These are phyloP conservation scores for Hoplias malabaricus DNA, from an alignment of 2,113 vertebrate species.

Conservation along the genomic window DNA sequence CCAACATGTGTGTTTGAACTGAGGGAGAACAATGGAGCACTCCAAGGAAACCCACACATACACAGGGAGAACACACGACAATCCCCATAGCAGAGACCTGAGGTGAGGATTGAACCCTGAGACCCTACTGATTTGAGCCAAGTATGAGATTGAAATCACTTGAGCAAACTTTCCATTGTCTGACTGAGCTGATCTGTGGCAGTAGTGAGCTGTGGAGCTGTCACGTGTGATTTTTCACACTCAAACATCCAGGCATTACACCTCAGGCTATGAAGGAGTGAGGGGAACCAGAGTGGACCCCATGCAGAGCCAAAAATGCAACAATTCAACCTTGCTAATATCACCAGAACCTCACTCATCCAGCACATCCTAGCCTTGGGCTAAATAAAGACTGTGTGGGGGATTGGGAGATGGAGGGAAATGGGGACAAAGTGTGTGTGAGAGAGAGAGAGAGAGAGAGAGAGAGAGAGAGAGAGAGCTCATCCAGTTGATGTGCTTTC, in stretches of 20 bases:
- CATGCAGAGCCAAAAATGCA: background rate
- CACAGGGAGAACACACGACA: too few relatives aligned
- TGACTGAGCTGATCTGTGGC: conserved; percentile 5
- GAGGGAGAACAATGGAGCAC: too few relatives aligned
- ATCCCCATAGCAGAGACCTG: too few relatives aligned
- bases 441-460: background rate
- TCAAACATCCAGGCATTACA: background rate
- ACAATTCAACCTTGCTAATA: background rate
- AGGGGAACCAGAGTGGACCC: background rate
- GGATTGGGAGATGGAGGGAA: background rate
- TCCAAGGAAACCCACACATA: too few relatives aligned
- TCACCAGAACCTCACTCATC: background rate
- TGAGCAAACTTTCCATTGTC: too few relatives aligned
- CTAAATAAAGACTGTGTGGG: background rate
- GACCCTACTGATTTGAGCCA: too few relatives aligned
- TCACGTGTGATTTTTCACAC: background rate
- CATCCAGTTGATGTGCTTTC: background rate
- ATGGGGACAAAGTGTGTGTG: too few relatives aligned
- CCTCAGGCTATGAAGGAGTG: background rate
- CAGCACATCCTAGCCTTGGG: background rate
- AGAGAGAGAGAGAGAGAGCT: background rate
- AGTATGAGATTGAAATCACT: too few relatives aligned
- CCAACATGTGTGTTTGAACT: too few relatives aligned
- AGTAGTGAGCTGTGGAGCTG: conserved; percentile 9
- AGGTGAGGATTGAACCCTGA: too few relatives aligned